phyloP scores from a whole-genome alignment of 2,888 invertebrate genomes.

The Eumerus sabulonum region DNA sequence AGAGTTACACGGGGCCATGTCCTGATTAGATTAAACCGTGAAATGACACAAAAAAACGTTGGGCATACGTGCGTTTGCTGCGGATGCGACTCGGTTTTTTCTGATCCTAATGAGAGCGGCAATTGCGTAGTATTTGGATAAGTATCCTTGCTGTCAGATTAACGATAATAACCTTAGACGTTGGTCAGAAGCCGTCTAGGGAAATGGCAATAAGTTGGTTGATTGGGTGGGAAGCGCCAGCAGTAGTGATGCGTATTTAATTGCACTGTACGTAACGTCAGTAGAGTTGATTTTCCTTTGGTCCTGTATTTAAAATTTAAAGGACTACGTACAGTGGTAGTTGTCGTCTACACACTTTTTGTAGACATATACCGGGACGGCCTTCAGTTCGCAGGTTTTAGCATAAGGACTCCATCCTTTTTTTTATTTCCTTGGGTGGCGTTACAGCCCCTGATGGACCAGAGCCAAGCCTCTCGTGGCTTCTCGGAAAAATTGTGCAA shows the following conservation, averaged over 20 bases:
- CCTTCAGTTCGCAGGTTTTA: too few species aligned
- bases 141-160: slow-evolving; percentile 1
- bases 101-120: slow-evolving; percentile 55
- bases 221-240: slow-evolving; percentile 8
- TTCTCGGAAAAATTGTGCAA: too few species aligned
- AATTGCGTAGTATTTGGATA: slow-evolving; percentile 55
- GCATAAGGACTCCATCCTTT: too few species aligned
- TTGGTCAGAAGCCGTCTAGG: slow-evolving; percentile 5
- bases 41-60: slow-evolving; percentile 56
- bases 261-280: slow-evolving; percentile 11
- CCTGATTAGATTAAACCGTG: slow-evolving; percentile 65
- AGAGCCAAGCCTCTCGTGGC: too few species aligned
- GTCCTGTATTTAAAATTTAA: too few species aligned
- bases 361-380: too few species aligned
- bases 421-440: too few species aligned
- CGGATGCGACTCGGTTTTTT: slow-evolving; percentile 11
- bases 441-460: too few species aligned
- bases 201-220: too few species aligned
- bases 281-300: too few species aligned
- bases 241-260: slow-evolving; percentile 56
- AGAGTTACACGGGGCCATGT: slow-evolving; percentile 9
- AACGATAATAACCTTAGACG: slow-evolving; percentile 4
- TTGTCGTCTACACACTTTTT: too few species aligned
- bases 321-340: too few species aligned
- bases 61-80: slow-evolving; percentile 48